phyloP scores from a whole-genome alignment of 2,113 vertebrate species.

The Riparia riparia region DNA sequence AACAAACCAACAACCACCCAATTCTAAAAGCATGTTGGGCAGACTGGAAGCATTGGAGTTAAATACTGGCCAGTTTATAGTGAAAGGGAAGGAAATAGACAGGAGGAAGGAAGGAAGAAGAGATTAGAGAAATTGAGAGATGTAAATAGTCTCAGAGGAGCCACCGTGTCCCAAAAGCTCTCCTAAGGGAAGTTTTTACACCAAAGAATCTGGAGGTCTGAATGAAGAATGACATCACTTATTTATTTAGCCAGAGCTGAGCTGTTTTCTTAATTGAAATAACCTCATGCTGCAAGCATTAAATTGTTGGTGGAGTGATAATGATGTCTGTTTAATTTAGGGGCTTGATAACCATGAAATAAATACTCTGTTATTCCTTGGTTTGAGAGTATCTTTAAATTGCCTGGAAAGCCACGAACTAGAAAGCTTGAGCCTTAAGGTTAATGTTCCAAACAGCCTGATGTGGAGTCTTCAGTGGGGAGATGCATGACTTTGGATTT shows the following conservation, averaged over 20 bases:
- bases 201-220: constrained; percentile 71
- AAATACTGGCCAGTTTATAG: constrained; percentile 20
- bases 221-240: constrained; percentile 78
- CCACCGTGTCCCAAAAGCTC: constrained; percentile 73
- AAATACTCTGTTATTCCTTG: constrained; percentile 39
- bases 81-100: constrained; percentile 66
- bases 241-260: constrained; percentile 73
- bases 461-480: neutral
- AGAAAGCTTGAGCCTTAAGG: neutral
- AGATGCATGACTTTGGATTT: neutral
- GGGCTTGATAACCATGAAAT: constrained; percentile 36
- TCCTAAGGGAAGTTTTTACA: constrained; percentile 68
- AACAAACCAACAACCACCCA: constrained; percentile 30
- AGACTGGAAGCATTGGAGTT: constrained; percentile 53
- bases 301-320: constrained; percentile 64
- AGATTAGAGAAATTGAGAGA: constrained; percentile 75
- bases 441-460: neutral
- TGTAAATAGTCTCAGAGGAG: constrained; percentile 80
- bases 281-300: constrained; percentile 67
- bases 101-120: constrained; percentile 75
- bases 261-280: constrained; percentile 77
- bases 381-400: constrained; percentile 15
- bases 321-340: constrained; percentile 68
- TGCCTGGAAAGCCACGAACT: neutral
- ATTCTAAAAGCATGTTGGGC: constrained; percentile 24